A percentile compares a stretch with the other conserved stretches of the same genome.
Evolutionary conservation across 2,888 invertebrate species (phyloP).

Genomic region (Clunio marinus): DNA sequence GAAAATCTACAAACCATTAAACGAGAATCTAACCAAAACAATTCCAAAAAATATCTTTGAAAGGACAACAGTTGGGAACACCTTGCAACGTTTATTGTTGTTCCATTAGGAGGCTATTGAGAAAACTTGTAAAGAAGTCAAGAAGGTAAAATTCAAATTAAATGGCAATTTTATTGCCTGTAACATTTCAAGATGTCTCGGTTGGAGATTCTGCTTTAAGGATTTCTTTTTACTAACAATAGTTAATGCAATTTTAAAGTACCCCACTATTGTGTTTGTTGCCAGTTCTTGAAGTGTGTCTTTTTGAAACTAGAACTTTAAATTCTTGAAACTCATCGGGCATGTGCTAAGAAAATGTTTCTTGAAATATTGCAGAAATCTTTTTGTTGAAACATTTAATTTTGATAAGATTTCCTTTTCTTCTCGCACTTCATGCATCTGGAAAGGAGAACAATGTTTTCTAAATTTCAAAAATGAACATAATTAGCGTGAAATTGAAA

Average conservation of each 20-base stretch:
- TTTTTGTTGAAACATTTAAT: neutral
- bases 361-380: neutral
- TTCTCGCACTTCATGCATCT: neutral
- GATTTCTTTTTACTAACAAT: neutral
- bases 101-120: slow-evolving; percentile 15
- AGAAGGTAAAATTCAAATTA: slow-evolving; percentile 6
- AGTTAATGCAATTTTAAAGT: neutral
- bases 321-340: slow-evolving; percentile 18
- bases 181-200: neutral
- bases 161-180: slow-evolving; percentile 1
- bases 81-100: slow-evolving; percentile 4
- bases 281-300: slow-evolving; percentile 4
- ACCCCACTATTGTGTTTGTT: neutral
- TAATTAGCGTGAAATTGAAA: slow-evolving; percentile 18
- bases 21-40: neutral
- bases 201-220: neutral
- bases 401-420: too few relatives aligned
- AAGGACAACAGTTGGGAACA: neutral
- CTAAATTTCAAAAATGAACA: neutral
- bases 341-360: slow-evolving; percentile 16
- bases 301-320: too few relatives aligned
- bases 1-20: neutral
- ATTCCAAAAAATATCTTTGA: neutral
- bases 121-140: neutral
- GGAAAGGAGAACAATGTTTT: neutral